Base-by-base conservation (phyloP, 2,888 invertebrate species). In the Epirrita christyi region DNA sequence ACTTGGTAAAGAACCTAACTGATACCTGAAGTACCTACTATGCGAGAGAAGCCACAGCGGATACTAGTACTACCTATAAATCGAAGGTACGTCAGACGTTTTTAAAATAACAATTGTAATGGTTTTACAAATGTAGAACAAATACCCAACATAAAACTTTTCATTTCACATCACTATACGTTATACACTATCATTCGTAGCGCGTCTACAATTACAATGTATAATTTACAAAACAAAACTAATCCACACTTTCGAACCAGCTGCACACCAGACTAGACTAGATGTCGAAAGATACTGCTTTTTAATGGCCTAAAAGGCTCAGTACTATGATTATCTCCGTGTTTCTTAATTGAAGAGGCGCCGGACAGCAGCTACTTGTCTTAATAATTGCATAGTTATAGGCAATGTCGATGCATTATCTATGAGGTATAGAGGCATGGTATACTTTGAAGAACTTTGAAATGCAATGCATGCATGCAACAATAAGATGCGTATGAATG, bases 291-390 rank as follows among this genome's bases (percentile, higher is more conserved):
- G 59, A 68, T 66, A 66, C 61, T 53, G 56, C 66, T 47, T 66
- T 70, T 72, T 72, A 70, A 72, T 71, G 64, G 64, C 64, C 66
- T 62, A 69, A 73, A 67, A 65, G 61, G 61, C 61, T 55, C 66
- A 59, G 52, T 55, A 50, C 65, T 67, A 65, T 73, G 68, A 75
- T 74, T 73, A 74, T 63, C 57, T 47, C 49, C 52, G 64, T 55
- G 61, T 61, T 66, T 57, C 66, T 71, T 71, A 73, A 73, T 72
- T 73, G 70, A 72, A 63, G 63, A 71, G 72, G 70, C 72, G 70
- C 70, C 69, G 62, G 59, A 50, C 49, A 52, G 62, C 66, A 52
- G 63, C 66, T 65, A 63, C 63, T 63, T 55, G 60, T 58, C 54
- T 55, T 46, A 65, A 59, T 73, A 71, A 73, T 73, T 67, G 66